Conservation (phyloP, 2,797 vertebrate genomes). For the Tangara arthus region DNA sequence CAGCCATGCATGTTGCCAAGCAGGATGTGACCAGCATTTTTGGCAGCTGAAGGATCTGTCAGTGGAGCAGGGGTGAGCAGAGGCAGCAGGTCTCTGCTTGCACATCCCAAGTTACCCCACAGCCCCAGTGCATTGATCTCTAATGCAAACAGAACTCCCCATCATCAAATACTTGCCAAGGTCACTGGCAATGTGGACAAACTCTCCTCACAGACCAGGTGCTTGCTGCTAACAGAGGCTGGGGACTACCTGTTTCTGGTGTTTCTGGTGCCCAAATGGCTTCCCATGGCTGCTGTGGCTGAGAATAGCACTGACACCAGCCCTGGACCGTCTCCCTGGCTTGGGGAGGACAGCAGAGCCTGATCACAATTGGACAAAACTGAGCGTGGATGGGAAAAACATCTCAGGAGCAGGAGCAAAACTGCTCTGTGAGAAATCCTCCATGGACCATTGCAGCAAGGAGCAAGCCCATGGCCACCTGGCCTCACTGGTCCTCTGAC, state of each 20-base stretch:
- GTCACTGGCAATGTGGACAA: not conserved
- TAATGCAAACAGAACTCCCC: not conserved
- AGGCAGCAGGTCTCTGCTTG: not conserved
- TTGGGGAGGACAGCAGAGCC: not conserved
- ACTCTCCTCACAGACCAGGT: not conserved
- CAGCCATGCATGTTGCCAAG: not conserved
- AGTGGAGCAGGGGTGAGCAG: not conserved
- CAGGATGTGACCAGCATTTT: not conserved
- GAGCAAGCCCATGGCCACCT: not conserved
- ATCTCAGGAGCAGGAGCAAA: not conserved
- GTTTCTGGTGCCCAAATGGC: not conserved
- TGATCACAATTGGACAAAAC: rapidly evolving
- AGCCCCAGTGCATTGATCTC: rapidly evolving
- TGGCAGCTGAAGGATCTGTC: not conserved
- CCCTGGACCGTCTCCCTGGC: not conserved
- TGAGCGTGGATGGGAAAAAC: not conserved
- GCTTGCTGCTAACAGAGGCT: not conserved
- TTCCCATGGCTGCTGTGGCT: not conserved
- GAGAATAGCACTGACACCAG: not conserved
- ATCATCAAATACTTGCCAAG: not conserved
- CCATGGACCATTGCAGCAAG: not conserved
- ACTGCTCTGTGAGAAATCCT: rapidly evolving
- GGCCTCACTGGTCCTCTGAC: not conserved
- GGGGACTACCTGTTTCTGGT: not conserved
- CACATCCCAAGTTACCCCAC: not conserved